These are phyloP conservation scores for Papilio glaucus DNA, from an alignment of 1,140 invertebrate genomes.

Conservation along the genomic window DNA sequence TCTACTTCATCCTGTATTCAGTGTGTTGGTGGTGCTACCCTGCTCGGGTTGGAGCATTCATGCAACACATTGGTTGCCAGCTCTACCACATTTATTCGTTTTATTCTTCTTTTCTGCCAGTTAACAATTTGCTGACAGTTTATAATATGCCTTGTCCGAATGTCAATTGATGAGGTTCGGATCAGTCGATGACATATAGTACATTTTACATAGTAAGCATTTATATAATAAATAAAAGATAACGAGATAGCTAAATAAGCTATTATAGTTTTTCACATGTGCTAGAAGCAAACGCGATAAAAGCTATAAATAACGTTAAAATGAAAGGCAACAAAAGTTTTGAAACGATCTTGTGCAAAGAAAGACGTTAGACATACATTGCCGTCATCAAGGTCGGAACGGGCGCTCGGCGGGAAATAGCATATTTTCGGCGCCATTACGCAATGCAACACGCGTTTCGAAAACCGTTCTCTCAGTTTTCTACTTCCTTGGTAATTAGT, in stretches of 20 bases:
- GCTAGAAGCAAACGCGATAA: background rate
- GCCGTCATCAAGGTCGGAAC: slow-evolving; percentile 27
- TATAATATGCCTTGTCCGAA: too few species aligned
- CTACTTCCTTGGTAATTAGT: slow-evolving; percentile 37
- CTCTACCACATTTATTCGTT: too few species aligned
- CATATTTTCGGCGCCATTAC: slow-evolving; percentile 35
- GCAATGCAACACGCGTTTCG: slow-evolving; percentile 30
- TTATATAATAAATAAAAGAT: background rate
- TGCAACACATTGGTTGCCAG: too few species aligned
- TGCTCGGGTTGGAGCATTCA: too few species aligned
- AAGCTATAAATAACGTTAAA: slow-evolving; percentile 2
- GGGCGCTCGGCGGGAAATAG: slow-evolving; percentile 28
- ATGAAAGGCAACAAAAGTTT: slow-evolving; percentile 13
- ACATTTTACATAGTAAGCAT: background rate
- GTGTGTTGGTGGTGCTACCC: too few species aligned
- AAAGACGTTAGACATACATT: background rate
- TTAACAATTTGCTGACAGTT: too few species aligned
- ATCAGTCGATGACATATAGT: too few species aligned
- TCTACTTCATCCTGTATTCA: too few species aligned
- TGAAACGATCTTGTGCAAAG: background rate
- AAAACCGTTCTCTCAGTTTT: slow-evolving; percentile 18
- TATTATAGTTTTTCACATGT: background rate
- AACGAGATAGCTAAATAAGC: background rate
- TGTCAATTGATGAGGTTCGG: too few species aligned
- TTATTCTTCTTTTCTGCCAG: too few species aligned